These are phyloP conservation scores for Cryptophagus acutangulus DNA, from an alignment of 2,888 invertebrate genomes.

Conservation along the genomic window DNA sequence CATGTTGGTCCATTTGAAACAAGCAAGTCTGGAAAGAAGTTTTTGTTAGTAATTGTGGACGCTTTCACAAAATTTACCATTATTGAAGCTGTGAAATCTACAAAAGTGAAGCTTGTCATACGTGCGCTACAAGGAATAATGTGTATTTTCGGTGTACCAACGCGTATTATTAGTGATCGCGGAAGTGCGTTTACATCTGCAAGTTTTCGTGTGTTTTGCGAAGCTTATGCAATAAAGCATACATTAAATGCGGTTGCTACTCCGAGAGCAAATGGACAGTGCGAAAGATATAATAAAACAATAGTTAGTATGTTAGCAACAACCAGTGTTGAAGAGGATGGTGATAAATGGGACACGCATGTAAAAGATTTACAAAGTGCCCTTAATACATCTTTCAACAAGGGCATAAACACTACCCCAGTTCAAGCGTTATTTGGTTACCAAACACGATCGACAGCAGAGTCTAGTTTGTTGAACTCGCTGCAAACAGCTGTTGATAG, in stretches of 20 bases:
- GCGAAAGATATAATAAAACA: no score
- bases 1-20: constrained; percentile 27
- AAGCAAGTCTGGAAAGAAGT: constrained; percentile 10
- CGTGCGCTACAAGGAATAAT: constrained; percentile 16
- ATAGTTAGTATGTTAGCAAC: no score
- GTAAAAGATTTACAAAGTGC: no score
- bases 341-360: no score
- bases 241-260: constrained; percentile 9
- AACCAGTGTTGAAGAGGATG: no score
- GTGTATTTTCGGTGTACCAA: constrained; percentile 22
- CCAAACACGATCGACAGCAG: no score
- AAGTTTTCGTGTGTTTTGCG: constrained; percentile 5
- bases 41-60: constrained; percentile 12
- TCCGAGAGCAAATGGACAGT: constrained; percentile 37
- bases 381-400: no score
- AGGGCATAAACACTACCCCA: no score
- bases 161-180: constrained; percentile 10
- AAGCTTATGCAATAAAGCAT: constrained; percentile 4
- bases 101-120: constrained; percentile 23
- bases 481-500: no score
- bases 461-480: no score
- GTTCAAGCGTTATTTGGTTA: no score
- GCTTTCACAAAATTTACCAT: constrained; percentile 18
- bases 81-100: constrained; percentile 17
- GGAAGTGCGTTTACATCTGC: constrained; percentile 11